Evolutionary conservation across 2,888 invertebrate genomes (phyloP).

Genomic region (Acanthosepion pharaonis): DNA sequence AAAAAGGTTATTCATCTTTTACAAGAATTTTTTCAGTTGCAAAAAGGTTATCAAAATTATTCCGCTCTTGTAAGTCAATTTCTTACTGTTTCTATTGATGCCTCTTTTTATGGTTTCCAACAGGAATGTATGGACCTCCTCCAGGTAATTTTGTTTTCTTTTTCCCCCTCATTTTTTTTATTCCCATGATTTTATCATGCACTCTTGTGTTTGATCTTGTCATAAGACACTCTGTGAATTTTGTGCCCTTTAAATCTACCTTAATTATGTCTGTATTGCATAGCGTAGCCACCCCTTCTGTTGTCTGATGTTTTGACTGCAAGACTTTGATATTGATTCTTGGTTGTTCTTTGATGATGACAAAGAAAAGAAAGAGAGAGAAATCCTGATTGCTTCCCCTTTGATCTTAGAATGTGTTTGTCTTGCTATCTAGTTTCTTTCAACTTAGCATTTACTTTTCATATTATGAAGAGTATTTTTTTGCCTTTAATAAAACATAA

Average conservation of each 20-base stretch:
- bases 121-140: slow-evolving; percentile 22
- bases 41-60: background rate
- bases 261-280: background rate
- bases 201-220: background rate
- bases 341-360: background rate
- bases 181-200: background rate
- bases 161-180: background rate
- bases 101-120: background rate
- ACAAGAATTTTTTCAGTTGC: background rate
- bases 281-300: background rate
- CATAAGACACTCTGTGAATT: background rate
- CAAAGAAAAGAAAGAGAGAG: too few relatives aligned
- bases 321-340: background rate
- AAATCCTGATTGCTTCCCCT: background rate
- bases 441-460: background rate
- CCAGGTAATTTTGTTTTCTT: background rate
- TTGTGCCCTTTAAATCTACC: background rate
- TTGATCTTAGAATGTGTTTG: background rate
- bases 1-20: background rate
- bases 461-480: background rate
- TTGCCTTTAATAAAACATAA: too few relatives aligned
- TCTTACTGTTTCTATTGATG: background rate
- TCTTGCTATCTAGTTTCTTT: background rate
- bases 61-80: background rate
- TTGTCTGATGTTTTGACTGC: background rate